These are phyloP conservation scores for Frankliniella intonsa DNA, from an alignment of 2,888 invertebrate species.

Conservation along the genomic window DNA sequence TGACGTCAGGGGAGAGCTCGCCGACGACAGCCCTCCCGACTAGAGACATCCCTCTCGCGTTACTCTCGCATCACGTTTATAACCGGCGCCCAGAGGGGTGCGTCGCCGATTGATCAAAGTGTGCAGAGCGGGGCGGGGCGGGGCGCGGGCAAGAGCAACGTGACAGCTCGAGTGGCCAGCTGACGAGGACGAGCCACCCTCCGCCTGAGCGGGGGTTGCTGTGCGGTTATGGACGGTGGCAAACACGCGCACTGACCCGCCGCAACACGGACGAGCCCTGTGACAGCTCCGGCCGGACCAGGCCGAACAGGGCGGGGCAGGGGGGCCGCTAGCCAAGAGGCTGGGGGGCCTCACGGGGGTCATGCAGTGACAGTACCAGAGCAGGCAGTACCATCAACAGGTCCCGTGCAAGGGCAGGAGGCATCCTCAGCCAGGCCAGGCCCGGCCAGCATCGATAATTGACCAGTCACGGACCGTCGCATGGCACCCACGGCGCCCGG, in stretches of 20 bases:
- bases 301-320: background rate
- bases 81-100: constrained; percentile 8
- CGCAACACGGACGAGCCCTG: background rate
- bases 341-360: too few relatives aligned
- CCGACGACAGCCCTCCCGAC: background rate
- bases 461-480: background rate
- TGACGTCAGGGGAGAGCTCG: background rate
- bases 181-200: too few relatives aligned
- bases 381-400: background rate
- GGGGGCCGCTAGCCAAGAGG: too few relatives aligned
- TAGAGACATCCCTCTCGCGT: background rate
- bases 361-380: background rate
- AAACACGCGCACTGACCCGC: background rate
- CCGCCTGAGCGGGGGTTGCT: too few relatives aligned
- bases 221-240: background rate
- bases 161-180: too few relatives aligned
- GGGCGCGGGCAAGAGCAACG: background rate
- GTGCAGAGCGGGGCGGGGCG: background rate
- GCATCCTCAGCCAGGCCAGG: background rate
- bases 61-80: background rate
- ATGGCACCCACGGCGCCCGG: background rate
- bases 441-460: constrained; percentile 1
- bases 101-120: constrained; percentile 19
- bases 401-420: background rate
- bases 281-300: background rate